Evolutionary conservation across 2,888 invertebrate species (phyloP), one percentile per base, ranked within the genome.

Genomic region (Agrotis segetum): DNA sequence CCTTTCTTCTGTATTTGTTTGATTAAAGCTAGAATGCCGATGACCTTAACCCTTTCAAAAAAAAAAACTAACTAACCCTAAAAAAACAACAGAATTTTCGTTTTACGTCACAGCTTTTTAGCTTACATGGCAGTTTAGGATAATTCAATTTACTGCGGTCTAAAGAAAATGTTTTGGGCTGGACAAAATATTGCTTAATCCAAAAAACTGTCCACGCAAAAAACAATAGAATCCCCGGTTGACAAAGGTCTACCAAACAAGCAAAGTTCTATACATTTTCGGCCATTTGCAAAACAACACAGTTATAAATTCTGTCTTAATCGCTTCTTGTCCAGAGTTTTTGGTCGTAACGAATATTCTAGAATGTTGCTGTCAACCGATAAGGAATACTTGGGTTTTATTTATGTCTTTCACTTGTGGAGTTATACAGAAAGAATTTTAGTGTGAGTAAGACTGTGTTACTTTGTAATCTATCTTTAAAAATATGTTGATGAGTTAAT

Each of bases 281-380:
- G 46, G 68, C 46, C 60, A 53, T 68, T 71, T 65, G 34, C 52
- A 75, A 52, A 76, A 81, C 82, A 73, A 68, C 68, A 74, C 21
- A 11, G 71, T 53, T 56, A 82, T 82, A 77, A 83, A 82, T 82
- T 71, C 50, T 55, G 16, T 52, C 72, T 46, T 81, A 83, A 83
- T 82, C 72, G 71, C 64, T 65, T 50, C 47, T 63, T 67, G 74
- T 65, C 52, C 61, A 75, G 70, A 81, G 60, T 67, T 83, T 79
- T 67, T 44, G 65, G 29, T 24, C 46, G 66, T 74, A 56, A 67
- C 55, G 52, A 66, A 70, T 68, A 67, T 72, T 75, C 74, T 68
- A 74, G 55, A 69, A 67, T 56, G 47, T 50, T 5, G 49, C 34
- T 21, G 55, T 55, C 60, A 55, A 40, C 24, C 61, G 77, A 81